Evolutionary conservation across 1,140 invertebrate species (phyloP), one percentile per base, ranked within the genome.

Genomic region (Vanessa tameamea): DNA sequence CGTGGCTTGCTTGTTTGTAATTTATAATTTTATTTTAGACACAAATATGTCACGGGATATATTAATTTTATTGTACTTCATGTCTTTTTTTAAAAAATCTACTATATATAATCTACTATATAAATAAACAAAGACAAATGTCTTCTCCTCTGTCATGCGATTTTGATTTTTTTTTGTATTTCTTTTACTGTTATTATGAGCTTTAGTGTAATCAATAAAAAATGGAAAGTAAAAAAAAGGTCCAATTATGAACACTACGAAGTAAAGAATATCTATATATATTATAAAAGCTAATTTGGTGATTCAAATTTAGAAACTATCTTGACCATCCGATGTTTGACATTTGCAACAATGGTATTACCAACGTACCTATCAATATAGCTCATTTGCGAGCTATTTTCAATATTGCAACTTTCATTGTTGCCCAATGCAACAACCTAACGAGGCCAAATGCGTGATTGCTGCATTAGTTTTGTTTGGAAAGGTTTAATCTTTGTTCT

Each of bases 361-460:
- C 47, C 59, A 50, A 64, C 14, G 37, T 57, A 66, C 43, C 26
- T 50, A 53, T 64, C 51, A 51, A 48, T 73, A 47, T 70, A 63
- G 64, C 31, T 73, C 70, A 68, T 70, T 79, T 75, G 73, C 47
- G 65, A 63, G 64, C 67, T 73, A 77, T 78, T 76, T 78, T 72
- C 67, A 78, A 78, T 78, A 73, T 78, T 76, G 55, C 73, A 65
- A 80, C 78, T 76, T 78, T 80, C 76, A 74, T 80, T 80, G 47
- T 78, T 77, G 61, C 69, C 72, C 67, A 75, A 79, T 70, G 55
- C 47, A 69, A 55, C 63, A 23, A 57, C 63, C 50, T 55, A 77
- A 77, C 73, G 74, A 68, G 74, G 73, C 66, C 72, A 69, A 65
- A 72, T 61, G 43, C 79, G 79, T 81, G 79, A 81, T 75, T 64